phyloP scores from a whole-genome alignment of 2,888 invertebrate genomes.

The Julus scandinavius region DNA sequence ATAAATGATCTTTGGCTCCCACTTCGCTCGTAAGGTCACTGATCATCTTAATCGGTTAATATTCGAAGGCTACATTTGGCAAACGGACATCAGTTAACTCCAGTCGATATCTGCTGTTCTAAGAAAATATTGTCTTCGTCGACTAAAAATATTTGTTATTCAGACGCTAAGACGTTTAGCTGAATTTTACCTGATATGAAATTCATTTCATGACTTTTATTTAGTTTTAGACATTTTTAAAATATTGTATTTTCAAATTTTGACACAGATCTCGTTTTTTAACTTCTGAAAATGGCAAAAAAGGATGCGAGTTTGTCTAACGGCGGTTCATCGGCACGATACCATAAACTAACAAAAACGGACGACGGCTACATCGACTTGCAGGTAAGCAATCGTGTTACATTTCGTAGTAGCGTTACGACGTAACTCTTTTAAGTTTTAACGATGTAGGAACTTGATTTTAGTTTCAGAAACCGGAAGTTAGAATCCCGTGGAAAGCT shows the following conservation, averaged over 20 bases:
- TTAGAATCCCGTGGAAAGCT: slow-evolving; percentile 86
- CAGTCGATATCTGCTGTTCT: no score
- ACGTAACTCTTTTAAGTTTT: no score
- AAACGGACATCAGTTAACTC: no score
- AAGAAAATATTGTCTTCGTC: no score
- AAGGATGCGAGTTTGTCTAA: slow-evolving; percentile 56
- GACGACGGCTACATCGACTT: slow-evolving; percentile 78
- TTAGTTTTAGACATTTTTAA: background rate
- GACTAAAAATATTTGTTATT: no score
- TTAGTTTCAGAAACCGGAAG: slow-evolving; percentile 68
- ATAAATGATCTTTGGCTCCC: no score
- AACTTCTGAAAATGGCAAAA: slow-evolving; percentile 59
- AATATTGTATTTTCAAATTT: background rate
- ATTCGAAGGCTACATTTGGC: no score
- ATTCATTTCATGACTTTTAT: no score
- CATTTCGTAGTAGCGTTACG: background rate
- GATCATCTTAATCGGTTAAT: no score
- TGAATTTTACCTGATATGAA: no score
- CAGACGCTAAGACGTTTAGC: no score
- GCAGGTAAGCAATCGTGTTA: slow-evolving; percentile 65
- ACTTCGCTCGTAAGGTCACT: no score
- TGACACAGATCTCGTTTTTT: background rate
- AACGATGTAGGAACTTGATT: background rate
- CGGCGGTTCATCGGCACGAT: slow-evolving; percentile 66
- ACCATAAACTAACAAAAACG: slow-evolving; percentile 70